Evolutionary conservation across 2,797 vertebrate species (phyloP), one percentile per base, ranked within the genome.

Genomic region (Ispidina lecontei): DNA sequence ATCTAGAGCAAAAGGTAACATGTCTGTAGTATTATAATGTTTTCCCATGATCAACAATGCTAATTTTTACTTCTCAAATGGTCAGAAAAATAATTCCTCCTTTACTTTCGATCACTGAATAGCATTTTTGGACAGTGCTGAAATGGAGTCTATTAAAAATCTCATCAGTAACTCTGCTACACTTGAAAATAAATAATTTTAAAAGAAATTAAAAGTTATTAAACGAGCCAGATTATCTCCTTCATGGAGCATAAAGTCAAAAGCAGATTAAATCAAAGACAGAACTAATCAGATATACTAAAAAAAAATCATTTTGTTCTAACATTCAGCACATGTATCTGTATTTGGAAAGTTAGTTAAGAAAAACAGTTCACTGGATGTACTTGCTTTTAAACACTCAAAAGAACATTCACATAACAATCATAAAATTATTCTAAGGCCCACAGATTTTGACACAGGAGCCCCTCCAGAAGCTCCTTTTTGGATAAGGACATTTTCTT

Each of bases 201-300:
- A 62, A 84, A 84, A 89, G 65, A 84, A 94, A 92, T 37, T 60
- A 81, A 58, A 92, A 95, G 78, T 93, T 89, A 90, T 87, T 65
- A 84, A 86, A 76, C 69, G 26, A 84, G 60, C 41, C 80, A 96
- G 52, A 83, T 78, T 91, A 76, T 87, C 85, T 94, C 72, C 84
- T 92, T 93, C 84, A 90, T 79, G 79, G 43, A 93, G 56, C 59
- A 90, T 91, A 93, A 93, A 88, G 44, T 70, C 69, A 90, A 91
- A 93, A 70, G 49, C 74, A 87, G 75, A 92, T 47, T 62, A 86
- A 91, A 87, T 73, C 56, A 67, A 65, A 87, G 25, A 88, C 41
- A 75, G 85, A 93, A 68, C 46, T 91, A 91, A 92, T 81, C 73
- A 92, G 76, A 83, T 8, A 3, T 1, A 5, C 29, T 52, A 82